phyloP scores from a whole-genome alignment of 2,113 vertebrate genomes.

The Mesocricetus auratus region DNA sequence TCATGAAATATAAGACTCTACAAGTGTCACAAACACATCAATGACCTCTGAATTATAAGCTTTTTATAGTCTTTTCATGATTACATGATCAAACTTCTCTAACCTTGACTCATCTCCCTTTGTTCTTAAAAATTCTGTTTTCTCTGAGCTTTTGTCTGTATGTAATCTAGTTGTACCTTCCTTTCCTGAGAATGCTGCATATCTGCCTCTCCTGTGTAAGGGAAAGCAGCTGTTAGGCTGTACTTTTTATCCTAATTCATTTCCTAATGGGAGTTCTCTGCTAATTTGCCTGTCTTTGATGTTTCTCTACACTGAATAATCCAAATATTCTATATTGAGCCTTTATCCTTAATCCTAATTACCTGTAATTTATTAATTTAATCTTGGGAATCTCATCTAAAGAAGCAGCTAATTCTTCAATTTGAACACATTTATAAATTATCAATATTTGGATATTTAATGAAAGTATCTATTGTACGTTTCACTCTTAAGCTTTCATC shows the following conservation, averaged over 20 bases:
- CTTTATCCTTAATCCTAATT: neutral
- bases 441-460: neutral
- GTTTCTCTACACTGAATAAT: neutral
- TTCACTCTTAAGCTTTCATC: neutral
- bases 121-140: neutral
- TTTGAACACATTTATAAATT: neutral
- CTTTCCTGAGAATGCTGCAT: neutral
- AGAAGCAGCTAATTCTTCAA: neutral
- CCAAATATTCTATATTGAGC: neutral
- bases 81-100: neutral
- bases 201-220: neutral
- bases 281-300: neutral
- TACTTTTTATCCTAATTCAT: neutral
- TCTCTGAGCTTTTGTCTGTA: neutral
- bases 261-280: neutral
- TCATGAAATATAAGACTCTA: neutral
- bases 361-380: neutral
- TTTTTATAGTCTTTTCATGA: neutral
- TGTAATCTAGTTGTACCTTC: neutral
- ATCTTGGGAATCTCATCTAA: neutral
- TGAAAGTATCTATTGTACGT: neutral
- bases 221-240: neutral
- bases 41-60: neutral
- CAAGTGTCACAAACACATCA: neutral
- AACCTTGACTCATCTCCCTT: no score